Evolutionary conservation across 2,888 invertebrate species (phyloP).

Genomic region (Epirrita christyi): DNA sequence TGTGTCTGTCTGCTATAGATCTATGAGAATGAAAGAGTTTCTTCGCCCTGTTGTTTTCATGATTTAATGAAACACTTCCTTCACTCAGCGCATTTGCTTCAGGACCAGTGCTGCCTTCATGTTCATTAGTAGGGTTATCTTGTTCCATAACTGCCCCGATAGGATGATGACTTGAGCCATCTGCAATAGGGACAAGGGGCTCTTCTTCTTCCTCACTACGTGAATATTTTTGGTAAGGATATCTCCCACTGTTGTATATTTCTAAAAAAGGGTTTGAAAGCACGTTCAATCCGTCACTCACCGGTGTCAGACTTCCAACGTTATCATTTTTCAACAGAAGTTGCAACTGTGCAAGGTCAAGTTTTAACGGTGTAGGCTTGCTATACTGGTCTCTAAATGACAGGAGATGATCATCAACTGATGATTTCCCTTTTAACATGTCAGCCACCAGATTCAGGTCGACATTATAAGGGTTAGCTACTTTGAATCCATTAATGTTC

Average conservation of each 20-base stretch:
- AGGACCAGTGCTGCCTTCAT: conserved; percentile 53
- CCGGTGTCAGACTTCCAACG: conserved; percentile 47
- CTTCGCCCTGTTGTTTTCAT: conserved; percentile 61
- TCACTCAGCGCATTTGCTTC: conserved; percentile 62
- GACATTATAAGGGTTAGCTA: conserved; percentile 81
- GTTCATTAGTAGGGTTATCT: conserved; percentile 60
- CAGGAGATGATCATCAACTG: conserved; percentile 65
- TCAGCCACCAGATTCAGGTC: conserved; percentile 78
- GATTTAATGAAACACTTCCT: conserved; percentile 50
- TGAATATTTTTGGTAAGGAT: conserved; percentile 77
- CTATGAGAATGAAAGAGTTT: conserved; percentile 51
- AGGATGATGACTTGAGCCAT: conserved; percentile 71
- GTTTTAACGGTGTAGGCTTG: conserved; percentile 63
- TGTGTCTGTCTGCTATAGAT: conserved; percentile 54
- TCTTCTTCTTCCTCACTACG: conserved; percentile 80
- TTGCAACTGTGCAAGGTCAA: conserved; percentile 71
- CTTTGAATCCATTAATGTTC: conserved; percentile 78
- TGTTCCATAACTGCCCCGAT: conserved; percentile 80
- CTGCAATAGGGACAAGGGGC: conserved; percentile 71
- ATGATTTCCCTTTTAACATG: conserved; percentile 73
- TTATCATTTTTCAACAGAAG: conserved; percentile 71
- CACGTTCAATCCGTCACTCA: conserved; percentile 58
- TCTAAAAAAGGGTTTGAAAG: conserved; percentile 68
- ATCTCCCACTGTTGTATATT: conserved; percentile 62
- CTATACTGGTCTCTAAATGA: conserved; percentile 62